phyloP scores from a whole-genome alignment of 2,797 vertebrate genomes.

The Pseudocheirus occidentalis region DNA sequence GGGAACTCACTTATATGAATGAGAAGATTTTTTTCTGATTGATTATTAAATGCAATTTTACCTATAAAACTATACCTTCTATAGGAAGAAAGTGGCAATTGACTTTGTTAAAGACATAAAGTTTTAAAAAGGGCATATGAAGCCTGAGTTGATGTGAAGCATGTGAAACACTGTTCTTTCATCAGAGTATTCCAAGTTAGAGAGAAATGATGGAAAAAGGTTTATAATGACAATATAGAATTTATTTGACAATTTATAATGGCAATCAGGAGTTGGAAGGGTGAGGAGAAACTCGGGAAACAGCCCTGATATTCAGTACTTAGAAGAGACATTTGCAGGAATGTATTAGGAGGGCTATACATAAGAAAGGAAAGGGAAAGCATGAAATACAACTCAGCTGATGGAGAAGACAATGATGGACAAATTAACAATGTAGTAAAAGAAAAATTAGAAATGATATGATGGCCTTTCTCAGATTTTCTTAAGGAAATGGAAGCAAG shows the following conservation, averaged over 20 bases:
- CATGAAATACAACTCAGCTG: not conserved
- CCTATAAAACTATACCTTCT: not conserved
- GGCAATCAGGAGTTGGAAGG: not conserved
- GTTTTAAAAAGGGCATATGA: not conserved
- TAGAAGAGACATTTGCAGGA: not conserved
- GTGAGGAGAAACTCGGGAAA: not conserved
- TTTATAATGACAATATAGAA: too few relatives aligned
- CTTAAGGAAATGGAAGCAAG: not conserved
- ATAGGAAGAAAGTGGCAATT: not conserved
- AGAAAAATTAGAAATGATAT: not conserved
- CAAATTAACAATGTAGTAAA: not conserved
- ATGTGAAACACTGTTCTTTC: not conserved
- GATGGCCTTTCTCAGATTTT: not conserved
- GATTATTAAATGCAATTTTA: not conserved
- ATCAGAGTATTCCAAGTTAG: not conserved
- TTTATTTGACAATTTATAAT: too few relatives aligned
- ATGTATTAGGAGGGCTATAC: not conserved
- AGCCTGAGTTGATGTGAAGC: not conserved
- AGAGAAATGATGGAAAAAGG: not conserved
- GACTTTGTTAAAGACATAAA: not conserved
- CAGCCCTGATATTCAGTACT: not conserved
- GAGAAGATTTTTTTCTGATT: not conserved
- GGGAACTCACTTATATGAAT: not conserved
- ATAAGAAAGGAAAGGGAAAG: not conserved
- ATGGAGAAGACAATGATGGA: not conserved